Evolutionary conservation across 2,113 vertebrate genomes (phyloP), one percentile per base, ranked within the genome.

Genomic region (Ardeotis arabs): DNA sequence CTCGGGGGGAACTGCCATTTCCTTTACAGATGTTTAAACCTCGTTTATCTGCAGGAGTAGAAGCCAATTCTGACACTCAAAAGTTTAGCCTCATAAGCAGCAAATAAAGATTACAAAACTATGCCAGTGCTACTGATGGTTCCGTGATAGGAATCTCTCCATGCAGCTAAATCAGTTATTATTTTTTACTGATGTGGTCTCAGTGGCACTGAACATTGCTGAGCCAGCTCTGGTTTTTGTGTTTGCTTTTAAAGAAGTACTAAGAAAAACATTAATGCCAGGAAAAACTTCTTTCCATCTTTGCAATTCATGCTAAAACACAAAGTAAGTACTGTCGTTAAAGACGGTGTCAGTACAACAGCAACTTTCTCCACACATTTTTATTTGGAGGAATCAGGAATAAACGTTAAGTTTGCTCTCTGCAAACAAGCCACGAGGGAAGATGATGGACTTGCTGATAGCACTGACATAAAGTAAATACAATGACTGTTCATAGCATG

Each of bases 391-490:
- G 27, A 92, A 62, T 39, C 17, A 3, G 55, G 47, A 85, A 53
- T 8, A 63, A 77, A 33, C 24, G 20, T 60, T 84, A 10, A 7
- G 9, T 35, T 78, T 84, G 60, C 56, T 84, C 55, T 81, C 81
- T 78, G 81, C 81, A 94, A 93, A 84, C 69, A 91, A 93, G 77
- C 35, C 49, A 14, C 8, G 4, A 31, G 83, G 47, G 37, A 95
- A 86, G 80, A 62, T 73, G 18, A 84, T 35, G n/a, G 69, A 63
- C 85, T 89, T 95, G 92, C 31, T 85, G 93, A 93, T 23, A 95
- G 76, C 33, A 14, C n/a, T 47, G 58, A 72, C 63, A 93, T 92
- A 83, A 91, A 95, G 85, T 31, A 93, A 95, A 95, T 78, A 91
- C 63, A 93, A 12, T 9, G 41, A 90, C 6, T 28, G 47, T 62